A percentile compares a stretch with the other conserved stretches of the same genome.
Conservation (phyloP, 2,113 vertebrate species). For the Petrocephalus microphthalmus region DNA sequence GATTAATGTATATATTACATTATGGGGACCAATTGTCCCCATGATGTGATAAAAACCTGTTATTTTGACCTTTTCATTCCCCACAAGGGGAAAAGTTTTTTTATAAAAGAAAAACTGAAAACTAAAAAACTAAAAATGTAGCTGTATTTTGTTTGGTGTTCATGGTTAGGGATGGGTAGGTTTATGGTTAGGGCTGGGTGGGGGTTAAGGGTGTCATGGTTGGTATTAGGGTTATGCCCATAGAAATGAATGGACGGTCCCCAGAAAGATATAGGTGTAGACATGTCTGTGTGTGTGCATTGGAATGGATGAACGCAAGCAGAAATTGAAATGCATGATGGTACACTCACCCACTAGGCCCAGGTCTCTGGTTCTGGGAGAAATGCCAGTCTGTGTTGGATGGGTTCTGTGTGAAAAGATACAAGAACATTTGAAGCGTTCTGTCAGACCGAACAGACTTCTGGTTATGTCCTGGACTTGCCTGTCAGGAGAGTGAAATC, state of each 20-base stretch:
- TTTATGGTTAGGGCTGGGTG: too few relatives aligned
- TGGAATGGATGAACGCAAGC: not conserved
- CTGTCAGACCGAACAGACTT: not conserved
- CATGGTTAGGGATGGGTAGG: too few relatives aligned
- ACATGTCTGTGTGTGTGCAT: not conserved
- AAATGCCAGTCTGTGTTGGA: conserved; percentile 95
- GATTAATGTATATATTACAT: not conserved
- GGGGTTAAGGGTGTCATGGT: too few relatives aligned
- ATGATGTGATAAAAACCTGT: not conserved
- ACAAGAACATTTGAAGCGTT: conserved; percentile 27
- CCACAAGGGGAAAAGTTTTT: not conserved
- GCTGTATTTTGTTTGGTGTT: too few relatives aligned
- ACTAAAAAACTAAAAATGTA: too few relatives aligned
- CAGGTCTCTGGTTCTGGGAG: conserved; percentile 92
- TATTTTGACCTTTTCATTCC: not conserved
- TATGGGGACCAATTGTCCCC: not conserved
- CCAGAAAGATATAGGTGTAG: not conserved
- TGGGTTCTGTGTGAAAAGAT: conserved; percentile 83
- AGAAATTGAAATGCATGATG: not conserved
- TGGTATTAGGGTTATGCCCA: too few relatives aligned
- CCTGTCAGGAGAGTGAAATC: conserved; percentile 42
- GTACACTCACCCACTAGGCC: conserved; percentile 86
- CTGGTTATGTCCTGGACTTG: not conserved
- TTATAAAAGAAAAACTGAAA: not conserved
- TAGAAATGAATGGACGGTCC: not conserved